phyloP scores from a whole-genome alignment of 1,140 invertebrate species.

The Homarus americanus region DNA sequence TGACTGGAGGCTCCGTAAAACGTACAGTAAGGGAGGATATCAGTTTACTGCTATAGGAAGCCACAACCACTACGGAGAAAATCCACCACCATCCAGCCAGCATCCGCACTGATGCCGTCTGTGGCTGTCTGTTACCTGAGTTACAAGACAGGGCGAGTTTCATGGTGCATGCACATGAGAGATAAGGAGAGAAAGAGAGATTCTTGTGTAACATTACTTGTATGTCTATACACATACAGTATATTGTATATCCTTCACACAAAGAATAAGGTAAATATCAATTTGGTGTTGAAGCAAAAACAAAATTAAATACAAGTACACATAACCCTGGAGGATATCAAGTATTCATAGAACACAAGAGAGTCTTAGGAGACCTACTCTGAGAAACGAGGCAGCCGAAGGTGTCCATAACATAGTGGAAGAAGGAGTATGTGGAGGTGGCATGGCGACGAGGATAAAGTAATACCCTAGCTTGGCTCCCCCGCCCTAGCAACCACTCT shows the following conservation, averaged over 20 bases:
- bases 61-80: slow-evolving; percentile 31
- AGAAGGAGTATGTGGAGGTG: background rate
- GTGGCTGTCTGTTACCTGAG: slow-evolving; percentile 36
- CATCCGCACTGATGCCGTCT: background rate
- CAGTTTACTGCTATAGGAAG: slow-evolving; percentile 51
- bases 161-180: background rate
- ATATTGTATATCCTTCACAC: too few species aligned
- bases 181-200: background rate
- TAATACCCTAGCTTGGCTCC: background rate
- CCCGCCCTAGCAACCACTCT: background rate
- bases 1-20: slow-evolving; percentile 38
- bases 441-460: slow-evolving; percentile 5
- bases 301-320: background rate
- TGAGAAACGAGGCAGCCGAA: slow-evolving; percentile 14
- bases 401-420: slow-evolving; percentile 18
- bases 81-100: slow-evolving; percentile 34
- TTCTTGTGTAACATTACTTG: background rate
- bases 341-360: too few species aligned
- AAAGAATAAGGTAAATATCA: background rate
- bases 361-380: too few species aligned
- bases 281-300: background rate
- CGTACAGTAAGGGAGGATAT: slow-evolving; percentile 57
- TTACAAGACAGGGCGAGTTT: too few species aligned
- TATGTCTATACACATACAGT: slow-evolving; percentile 11
- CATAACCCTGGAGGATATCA: too few species aligned